Evolutionary conservation across 2,113 vertebrate genomes (phyloP).

Genomic region (Accipiter virgatus): DNA sequence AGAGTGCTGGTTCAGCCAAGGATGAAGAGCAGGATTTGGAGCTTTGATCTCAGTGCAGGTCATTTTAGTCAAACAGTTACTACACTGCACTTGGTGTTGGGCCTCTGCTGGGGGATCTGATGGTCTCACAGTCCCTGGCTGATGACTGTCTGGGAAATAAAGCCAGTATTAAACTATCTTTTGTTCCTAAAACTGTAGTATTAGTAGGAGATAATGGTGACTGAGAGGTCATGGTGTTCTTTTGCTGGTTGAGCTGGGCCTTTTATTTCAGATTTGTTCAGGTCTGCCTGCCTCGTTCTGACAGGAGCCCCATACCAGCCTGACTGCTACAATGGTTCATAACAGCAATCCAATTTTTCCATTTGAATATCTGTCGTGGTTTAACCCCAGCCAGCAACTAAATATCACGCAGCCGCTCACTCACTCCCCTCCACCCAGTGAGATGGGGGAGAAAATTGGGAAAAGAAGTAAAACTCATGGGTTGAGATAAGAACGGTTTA

Average conservation of each 20-base stretch:
- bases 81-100: background rate
- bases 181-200: background rate
- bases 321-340: background rate
- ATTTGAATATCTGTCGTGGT: background rate
- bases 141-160: background rate
- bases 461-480: too few species aligned
- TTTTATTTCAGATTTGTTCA: slow-evolving; percentile 6
- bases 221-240: background rate
- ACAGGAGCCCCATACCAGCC: background rate
- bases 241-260: background rate
- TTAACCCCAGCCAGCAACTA: too few species aligned
- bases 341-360: background rate
- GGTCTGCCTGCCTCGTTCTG: background rate
- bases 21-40: background rate
- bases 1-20: background rate
- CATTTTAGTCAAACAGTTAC: background rate
- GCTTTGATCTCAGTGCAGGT: background rate
- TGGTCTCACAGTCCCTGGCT: background rate
- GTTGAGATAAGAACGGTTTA: too few species aligned
- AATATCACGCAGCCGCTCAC: too few species aligned
- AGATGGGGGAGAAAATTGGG: too few species aligned
- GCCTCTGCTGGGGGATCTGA: accelerated
- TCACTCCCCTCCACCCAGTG: too few species aligned
- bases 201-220: background rate
- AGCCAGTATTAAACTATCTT: background rate